phyloP scores from a whole-genome alignment of 2,888 invertebrate species.

The Pyrgus malvae region DNA sequence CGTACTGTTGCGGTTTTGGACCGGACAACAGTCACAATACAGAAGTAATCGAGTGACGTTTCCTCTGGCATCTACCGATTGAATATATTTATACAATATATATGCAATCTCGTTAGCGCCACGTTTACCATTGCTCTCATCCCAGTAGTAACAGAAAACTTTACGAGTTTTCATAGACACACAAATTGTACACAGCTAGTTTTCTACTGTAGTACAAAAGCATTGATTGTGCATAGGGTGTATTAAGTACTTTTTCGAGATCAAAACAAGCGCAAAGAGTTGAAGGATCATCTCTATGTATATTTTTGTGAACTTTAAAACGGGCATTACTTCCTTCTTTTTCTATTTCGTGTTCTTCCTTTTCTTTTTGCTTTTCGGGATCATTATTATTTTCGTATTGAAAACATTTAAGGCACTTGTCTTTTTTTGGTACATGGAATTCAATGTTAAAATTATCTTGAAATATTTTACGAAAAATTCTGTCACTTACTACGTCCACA shows the following conservation, averaged over 20 bases:
- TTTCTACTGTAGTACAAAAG: constrained; percentile 27
- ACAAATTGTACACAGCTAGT: constrained; percentile 20
- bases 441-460: constrained; percentile 33
- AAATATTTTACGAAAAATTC: constrained; percentile 34
- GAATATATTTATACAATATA: no score
- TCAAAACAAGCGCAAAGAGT: no score
- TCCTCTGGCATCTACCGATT: no score
- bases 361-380: neutral
- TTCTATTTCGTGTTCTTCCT: neutral
- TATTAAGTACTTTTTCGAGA: constrained; percentile 16
- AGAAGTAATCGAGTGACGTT: constrained; percentile 10
- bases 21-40: constrained; percentile 21
- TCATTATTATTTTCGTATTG: neutral
- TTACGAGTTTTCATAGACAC: no score
- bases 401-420: constrained; percentile 35
- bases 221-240: constrained; percentile 23
- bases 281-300: no score
- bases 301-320: no score
- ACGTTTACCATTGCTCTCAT: no score
- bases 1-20: constrained; percentile 16
- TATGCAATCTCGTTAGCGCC: no score
- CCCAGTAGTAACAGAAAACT: no score
- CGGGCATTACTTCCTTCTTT: no score
- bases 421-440: constrained; percentile 35
- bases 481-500: constrained; percentile 28